Conservation (phyloP, 2,113 vertebrate genomes). For the Entelurus aequoreus region DNA sequence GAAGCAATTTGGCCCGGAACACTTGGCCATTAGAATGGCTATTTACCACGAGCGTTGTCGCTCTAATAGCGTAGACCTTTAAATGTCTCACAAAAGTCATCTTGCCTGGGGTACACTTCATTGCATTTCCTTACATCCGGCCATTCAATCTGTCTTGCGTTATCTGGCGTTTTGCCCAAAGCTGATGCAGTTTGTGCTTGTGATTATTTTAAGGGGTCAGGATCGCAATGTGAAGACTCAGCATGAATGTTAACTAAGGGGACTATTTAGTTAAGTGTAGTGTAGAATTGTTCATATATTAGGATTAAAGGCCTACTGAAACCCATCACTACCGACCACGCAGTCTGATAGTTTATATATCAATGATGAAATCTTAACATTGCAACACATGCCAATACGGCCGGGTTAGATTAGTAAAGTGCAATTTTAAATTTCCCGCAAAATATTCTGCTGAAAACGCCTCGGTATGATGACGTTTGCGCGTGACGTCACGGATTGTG, state of each 20-base stretch:
- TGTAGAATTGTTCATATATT: background rate
- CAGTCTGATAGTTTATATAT: no score
- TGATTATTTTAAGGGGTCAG: conserved; percentile 49
- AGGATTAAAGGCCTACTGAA: no score
- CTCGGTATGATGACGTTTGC: no score
- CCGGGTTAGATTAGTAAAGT: no score
- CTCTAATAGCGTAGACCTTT: conserved; percentile 55
- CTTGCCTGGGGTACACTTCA: conserved; percentile 62
- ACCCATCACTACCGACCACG: no score
- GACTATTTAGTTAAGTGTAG: conserved; percentile 13
- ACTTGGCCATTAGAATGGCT: conserved; percentile 54
- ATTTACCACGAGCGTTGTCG: conserved; percentile 63
- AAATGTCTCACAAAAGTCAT: conserved; percentile 68
- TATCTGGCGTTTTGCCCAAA: conserved; percentile 31
- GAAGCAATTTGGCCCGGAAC: conserved; percentile 61
- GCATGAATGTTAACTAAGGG: conserved; percentile 21
- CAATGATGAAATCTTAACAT: no score
- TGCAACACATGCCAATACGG: no score
- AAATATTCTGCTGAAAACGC: no score
- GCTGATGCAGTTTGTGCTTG: conserved; percentile 44
- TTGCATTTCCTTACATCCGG: conserved; percentile 33
- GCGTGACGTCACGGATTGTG: no score
- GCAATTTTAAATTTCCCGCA: no score
- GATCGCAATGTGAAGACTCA: conserved; percentile 14
- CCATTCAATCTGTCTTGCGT: conserved; percentile 53